Percentiles rank a stretch among this genome's conserved stretches.
These are phyloP conservation scores for Onychomys torridus DNA, from an alignment of 2,797 vertebrate genomes.

Conservation along the genomic window DNA sequence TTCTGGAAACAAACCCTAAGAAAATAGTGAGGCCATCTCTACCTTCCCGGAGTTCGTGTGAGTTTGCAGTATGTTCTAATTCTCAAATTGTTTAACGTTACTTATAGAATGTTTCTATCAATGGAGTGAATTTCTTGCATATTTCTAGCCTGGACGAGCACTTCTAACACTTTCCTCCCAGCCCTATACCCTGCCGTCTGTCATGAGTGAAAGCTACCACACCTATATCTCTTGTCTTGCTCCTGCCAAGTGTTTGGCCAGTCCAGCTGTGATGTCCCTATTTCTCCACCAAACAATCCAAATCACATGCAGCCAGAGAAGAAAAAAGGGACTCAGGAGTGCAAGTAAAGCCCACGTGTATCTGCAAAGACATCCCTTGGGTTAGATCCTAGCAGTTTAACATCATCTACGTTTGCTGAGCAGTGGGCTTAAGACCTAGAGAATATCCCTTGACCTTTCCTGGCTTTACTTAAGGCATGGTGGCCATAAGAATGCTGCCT, in stretches of 20 bases:
- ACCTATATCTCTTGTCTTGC: neutral
- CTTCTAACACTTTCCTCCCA: neutral
- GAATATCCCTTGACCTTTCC: neutral
- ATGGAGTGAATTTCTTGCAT: neutral
- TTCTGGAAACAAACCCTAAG: neutral
- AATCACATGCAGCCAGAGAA: neutral
- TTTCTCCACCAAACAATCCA: neutral
- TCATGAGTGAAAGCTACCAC: neutral
- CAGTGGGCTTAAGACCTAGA: neutral
- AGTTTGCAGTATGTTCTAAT: neutral
- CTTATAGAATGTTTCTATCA: neutral
- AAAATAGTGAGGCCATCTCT: neutral
- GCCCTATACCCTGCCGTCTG: neutral
- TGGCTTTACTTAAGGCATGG: neutral
- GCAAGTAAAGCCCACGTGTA: neutral
- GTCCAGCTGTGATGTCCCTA: neutral
- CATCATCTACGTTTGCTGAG: neutral
- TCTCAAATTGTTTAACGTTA: neutral
- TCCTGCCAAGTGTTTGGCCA: no score
- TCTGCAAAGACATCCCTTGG: neutral
- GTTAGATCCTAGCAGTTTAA: neutral
- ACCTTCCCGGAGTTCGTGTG: neutral
- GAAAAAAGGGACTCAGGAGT: accelerated
- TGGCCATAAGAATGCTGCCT: neutral
- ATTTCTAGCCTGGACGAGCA: neutral